Conservation (phyloP, 2,797 vertebrate genomes). For the Sebastes variabilis region DNA sequence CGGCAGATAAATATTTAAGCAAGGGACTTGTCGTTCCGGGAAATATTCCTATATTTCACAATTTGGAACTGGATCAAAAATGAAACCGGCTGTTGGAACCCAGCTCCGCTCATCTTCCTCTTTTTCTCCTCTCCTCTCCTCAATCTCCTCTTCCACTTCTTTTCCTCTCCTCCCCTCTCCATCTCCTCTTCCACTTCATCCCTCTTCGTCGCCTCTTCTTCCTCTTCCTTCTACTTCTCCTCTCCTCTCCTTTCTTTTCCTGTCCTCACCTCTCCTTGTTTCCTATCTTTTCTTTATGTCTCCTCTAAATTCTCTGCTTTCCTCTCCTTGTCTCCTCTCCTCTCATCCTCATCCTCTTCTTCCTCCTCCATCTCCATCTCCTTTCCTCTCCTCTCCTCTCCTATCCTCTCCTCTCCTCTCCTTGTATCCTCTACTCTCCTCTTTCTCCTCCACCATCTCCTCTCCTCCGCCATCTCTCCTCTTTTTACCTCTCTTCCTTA, state of each 20-base stretch:
- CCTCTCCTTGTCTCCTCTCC: not conserved
- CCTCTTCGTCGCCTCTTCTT: not conserved
- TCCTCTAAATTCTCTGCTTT: too few species aligned
- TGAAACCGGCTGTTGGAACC: not conserved
- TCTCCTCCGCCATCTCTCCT: too few species aligned
- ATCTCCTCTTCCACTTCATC: rapidly evolving
- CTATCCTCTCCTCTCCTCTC: too few species aligned
- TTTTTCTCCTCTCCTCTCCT: not conserved
- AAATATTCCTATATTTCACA: rapidly evolving
- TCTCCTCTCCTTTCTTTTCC: not conserved
- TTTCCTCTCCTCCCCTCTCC: not conserved
- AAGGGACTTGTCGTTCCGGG: not conserved
- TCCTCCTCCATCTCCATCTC: too few species aligned
- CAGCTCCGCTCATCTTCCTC: too few species aligned
- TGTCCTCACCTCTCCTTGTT: not conserved
- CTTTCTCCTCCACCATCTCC: too few species aligned
- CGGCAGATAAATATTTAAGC: not conserved
- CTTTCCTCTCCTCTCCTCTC: not conserved
- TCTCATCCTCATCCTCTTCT: too few species aligned
- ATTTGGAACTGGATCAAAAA: not conserved
- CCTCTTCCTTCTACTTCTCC: not conserved
- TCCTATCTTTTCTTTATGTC: rapidly evolving
- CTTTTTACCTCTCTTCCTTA: too few species aligned
- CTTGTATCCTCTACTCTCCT: not conserved
- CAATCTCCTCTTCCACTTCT: too few species aligned